Conservation (phyloP, 1,140 invertebrate genomes). For the Drosophila trapezifrons region DNA sequence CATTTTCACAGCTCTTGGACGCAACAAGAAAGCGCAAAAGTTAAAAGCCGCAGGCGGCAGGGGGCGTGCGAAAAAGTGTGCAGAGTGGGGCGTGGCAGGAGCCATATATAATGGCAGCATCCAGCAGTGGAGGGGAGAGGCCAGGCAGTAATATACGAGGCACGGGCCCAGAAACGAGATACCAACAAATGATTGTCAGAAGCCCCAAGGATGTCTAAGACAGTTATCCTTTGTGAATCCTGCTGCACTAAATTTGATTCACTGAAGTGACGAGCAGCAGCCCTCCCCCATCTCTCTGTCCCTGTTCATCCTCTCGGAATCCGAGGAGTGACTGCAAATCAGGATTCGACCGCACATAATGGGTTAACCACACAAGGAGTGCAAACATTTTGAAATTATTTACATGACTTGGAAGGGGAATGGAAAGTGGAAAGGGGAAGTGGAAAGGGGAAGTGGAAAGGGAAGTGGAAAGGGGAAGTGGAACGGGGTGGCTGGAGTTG, state of each 20-base stretch:
- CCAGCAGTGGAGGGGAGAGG: neutral
- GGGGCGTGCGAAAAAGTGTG: slow-evolving; percentile 12
- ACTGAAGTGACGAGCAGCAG: slow-evolving; percentile 56
- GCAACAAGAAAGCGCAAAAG: slow-evolving; percentile 74
- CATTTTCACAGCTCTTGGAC: slow-evolving; percentile 77
- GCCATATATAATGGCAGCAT: slow-evolving; percentile 61
- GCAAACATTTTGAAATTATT: slow-evolving; percentile 66
- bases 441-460: neutral
- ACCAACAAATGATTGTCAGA: slow-evolving; percentile 64
- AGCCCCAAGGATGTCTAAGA: slow-evolving; percentile 35
- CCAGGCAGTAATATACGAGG: slow-evolving; percentile 42
- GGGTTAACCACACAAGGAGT: slow-evolving; percentile 63
- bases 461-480: neutral
- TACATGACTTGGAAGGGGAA: slow-evolving; percentile 34
- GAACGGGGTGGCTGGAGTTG: neutral
- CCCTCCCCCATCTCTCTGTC: slow-evolving; percentile 3
- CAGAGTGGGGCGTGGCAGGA: slow-evolving; percentile 44
- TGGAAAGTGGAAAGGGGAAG: neutral
- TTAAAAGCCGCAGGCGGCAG: slow-evolving; percentile 63
- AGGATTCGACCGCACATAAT: slow-evolving; percentile 68
- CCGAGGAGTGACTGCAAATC: slow-evolving; percentile 58
- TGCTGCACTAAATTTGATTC: slow-evolving; percentile 66
- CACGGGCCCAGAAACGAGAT: slow-evolving; percentile 42
- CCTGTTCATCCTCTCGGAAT: neutral
- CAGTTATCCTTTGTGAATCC: slow-evolving; percentile 38